Evolutionary conservation across 2,888 invertebrate genomes (phyloP), one percentile per base, ranked within the genome.

Genomic region (Drosophila longiperda): DNA sequence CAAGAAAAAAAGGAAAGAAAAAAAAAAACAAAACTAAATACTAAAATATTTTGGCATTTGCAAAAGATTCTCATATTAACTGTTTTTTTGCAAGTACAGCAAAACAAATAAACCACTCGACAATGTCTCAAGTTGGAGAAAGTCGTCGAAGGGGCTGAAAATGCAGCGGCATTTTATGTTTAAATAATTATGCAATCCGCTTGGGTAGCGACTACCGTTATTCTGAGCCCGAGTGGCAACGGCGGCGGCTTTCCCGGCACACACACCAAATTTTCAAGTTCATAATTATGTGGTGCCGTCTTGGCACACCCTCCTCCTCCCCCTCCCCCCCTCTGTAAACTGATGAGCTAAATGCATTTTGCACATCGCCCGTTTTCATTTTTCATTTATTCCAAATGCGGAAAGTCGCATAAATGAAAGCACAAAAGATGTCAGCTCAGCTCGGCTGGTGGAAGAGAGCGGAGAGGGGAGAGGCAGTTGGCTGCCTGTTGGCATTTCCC

Each of bases 381-480:
- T 86, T 86, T 80, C 83, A 87, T 78, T 89, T 83, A 83, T 83
- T 85, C 82, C 86, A 83, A 85, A 87, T 89, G 75, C 68, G 66
- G 66, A 72, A 74, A 72, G 36, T 65, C 65, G 59, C 69, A 68
- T 55, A 73, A 80, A 72, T 67, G 76, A 62, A 68, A 69, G 76
- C 69, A 82, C 74, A 84, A 79, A 88, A 87, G 80, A 62, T 70
- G 66, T 53, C 65, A 68, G 66, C 73, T 38, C 73, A 74, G 40
- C 23, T 11, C 17, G 29, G 29, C 26, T 29, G 29, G 29, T 6
- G 29, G 1, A 29, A 29, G 29, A 5, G 29, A 6, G 29, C 15
- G 29, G n/a, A 20, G 34, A n/a, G 9, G 26, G 45, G 33, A 1
- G n/a, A 26, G 17, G 20, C 9, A 6, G 61, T 15, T 34, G 49